Evolutionary conservation across 2,797 vertebrate genomes (phyloP).

Genomic region (Malacoctenus gilli): DNA sequence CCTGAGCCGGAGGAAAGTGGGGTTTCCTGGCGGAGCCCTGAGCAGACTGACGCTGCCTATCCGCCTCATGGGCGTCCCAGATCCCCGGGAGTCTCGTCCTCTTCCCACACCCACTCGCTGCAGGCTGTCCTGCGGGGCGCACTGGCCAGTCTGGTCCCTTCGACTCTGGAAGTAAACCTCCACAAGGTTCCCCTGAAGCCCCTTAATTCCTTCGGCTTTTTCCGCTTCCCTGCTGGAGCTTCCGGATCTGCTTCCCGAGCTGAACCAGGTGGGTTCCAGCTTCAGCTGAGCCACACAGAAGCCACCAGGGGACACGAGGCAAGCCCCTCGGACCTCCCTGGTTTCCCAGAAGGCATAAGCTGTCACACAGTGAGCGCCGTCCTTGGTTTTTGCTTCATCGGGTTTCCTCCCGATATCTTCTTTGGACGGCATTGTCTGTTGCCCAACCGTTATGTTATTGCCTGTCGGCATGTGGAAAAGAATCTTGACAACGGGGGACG

Average conservation of each 20-base stretch:
- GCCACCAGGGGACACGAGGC: slow-evolving; percentile 83
- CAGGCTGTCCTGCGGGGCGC: slow-evolving; percentile 79
- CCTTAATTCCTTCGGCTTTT: slow-evolving; percentile 52
- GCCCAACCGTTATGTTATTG: slow-evolving; percentile 41
- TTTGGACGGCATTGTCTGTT: slow-evolving; percentile 67
- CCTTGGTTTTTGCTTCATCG: slow-evolving; percentile 19
- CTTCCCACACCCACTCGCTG: slow-evolving; percentile 67
- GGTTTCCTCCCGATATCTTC: slow-evolving; percentile 29
- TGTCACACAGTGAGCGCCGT: slow-evolving; percentile 84
- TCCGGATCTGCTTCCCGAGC: slow-evolving; percentile 71
- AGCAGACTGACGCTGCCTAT: slow-evolving; percentile 89
- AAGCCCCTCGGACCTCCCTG: slow-evolving; percentile 85
- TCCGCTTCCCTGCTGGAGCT: slow-evolving; percentile 81
- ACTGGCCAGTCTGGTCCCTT: slow-evolving; percentile 78
- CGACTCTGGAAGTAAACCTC: slow-evolving; percentile 90
- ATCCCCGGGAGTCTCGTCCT: slow-evolving; percentile 52
- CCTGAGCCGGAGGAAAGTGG: slow-evolving; percentile 84
- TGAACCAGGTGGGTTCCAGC: slow-evolving; percentile 87
- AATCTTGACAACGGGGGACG: slow-evolving; percentile 86
- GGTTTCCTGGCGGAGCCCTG: slow-evolving; percentile 77
- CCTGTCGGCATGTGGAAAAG: slow-evolving; percentile 86
- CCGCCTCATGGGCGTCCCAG: slow-evolving; percentile 86
- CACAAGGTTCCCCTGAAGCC: slow-evolving; percentile 82
- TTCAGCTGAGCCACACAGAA: slow-evolving; percentile 90
- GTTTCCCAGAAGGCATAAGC: slow-evolving; percentile 91